Evolutionary conservation across 2,797 vertebrate species (phyloP).

Genomic region (Cichlasoma orientale): DNA sequence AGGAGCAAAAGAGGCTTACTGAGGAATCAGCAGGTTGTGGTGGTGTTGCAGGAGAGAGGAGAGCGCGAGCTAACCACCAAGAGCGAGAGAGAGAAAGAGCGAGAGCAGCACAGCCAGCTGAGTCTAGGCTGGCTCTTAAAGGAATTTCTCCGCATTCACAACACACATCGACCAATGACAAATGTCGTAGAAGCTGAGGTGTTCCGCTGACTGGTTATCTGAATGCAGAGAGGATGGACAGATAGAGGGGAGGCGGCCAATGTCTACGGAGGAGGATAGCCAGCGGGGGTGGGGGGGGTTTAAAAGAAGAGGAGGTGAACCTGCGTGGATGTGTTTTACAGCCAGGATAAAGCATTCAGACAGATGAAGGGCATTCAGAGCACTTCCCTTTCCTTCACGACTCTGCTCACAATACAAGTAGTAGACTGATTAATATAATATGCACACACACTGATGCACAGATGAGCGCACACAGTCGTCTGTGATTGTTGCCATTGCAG

Average conservation of each 20-base stretch:
- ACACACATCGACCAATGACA: slow-evolving; percentile 67
- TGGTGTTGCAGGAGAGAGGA: slow-evolving; percentile 62
- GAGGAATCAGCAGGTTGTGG: slow-evolving; percentile 74
- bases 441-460: neutral
- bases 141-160: slow-evolving; percentile 69
- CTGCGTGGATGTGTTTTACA: slow-evolving; percentile 33
- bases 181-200: slow-evolving; percentile 18
- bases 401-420: neutral
- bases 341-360: slow-evolving; percentile 58
- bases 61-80: slow-evolving; percentile 35
- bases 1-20: slow-evolving; percentile 35
- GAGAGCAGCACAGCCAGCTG: slow-evolving; percentile 55
- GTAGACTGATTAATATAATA: neutral
- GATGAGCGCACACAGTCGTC: neutral
- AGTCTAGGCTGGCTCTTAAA: slow-evolving; percentile 83
- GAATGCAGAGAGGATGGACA: slow-evolving; percentile 37
- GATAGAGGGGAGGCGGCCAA: slow-evolving; percentile 50
- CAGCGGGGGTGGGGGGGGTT: neutral
- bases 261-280: slow-evolving; percentile 32
- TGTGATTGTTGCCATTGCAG: neutral
- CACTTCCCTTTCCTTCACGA: slow-evolving; percentile 19
- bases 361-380: slow-evolving; percentile 75
- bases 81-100: slow-evolving; percentile 25
- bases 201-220: slow-evolving; percentile 56
- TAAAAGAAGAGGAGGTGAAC: slow-evolving; percentile 20